Evolutionary conservation across 2,113 vertebrate genomes (phyloP).

Genomic region (Cyrtonyx montezumae): DNA sequence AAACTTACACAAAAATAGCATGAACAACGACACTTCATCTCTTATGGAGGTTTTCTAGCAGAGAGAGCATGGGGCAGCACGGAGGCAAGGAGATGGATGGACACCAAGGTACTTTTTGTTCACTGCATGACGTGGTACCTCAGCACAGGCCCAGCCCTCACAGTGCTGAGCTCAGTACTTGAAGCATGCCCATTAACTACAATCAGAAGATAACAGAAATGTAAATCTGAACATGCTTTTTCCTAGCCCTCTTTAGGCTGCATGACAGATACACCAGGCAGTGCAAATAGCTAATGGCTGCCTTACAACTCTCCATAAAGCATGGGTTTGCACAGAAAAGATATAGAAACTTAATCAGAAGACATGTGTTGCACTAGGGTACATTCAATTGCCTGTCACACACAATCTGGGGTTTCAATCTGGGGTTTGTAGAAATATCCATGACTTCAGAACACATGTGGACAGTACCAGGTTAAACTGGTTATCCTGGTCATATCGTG

Average conservation of each 20-base stretch:
- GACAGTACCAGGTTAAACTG: not conserved
- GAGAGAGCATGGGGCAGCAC: not conserved
- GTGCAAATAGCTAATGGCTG: not conserved
- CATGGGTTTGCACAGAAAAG: not conserved
- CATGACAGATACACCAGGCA: not conserved
- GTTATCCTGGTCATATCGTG: not conserved
- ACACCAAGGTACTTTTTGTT: not conserved
- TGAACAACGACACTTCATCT: not conserved
- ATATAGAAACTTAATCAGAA: not conserved
- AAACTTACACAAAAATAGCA: not conserved
- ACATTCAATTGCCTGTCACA: not conserved
- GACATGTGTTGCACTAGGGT: not conserved
- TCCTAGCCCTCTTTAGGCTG: not conserved
- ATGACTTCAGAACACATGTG: not conserved
- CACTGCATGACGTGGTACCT: not conserved
- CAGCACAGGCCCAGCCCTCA: not conserved
- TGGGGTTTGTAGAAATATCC: not conserved
- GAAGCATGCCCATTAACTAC: not conserved
- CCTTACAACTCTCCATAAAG: not conserved
- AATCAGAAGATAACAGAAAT: not conserved
- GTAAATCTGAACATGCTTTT: not conserved
- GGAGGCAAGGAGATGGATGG: not conserved
- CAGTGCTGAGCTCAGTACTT: not conserved
- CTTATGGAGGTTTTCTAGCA: not conserved
- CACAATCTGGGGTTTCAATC: not conserved